phyloP scores from a whole-genome alignment of 1,140 invertebrate genomes.

The Aethina tumida region DNA sequence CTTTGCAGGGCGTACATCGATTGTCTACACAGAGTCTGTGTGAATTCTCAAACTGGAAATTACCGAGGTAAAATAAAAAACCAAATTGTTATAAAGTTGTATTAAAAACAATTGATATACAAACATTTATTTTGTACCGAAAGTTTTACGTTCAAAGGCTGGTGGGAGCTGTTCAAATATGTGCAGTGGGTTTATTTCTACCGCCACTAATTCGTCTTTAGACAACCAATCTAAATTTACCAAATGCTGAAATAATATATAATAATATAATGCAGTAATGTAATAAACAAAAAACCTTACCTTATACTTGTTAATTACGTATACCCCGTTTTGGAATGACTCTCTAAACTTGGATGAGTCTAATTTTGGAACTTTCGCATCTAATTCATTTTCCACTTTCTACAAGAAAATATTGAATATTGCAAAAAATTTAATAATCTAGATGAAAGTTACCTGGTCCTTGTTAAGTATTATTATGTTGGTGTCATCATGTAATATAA shows the following conservation, averaged over 20 bases:
- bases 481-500: constrained; percentile 55
- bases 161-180: constrained; percentile 51
- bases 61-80: too few species aligned
- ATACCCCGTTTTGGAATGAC: too few species aligned
- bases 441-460: constrained; percentile 34
- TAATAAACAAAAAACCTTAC: constrained; percentile 5
- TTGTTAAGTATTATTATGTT: constrained; percentile 53
- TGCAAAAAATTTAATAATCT: neutral
- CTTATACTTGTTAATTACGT: constrained; percentile 15
- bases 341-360: too few species aligned
- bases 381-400: too few species aligned
- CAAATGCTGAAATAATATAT: constrained; percentile 59
- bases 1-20: too few species aligned
- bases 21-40: too few species aligned
- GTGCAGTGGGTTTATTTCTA: constrained; percentile 54
- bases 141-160: constrained; percentile 49
- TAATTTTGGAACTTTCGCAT: too few species aligned
- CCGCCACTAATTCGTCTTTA: constrained; percentile 50
- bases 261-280: too few species aligned
- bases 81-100: too few species aligned
- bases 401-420: neutral
- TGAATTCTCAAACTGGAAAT: too few species aligned
- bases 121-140: constrained; percentile 43
- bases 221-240: constrained; percentile 47
- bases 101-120: too few species aligned